Evolutionary conservation across 2,888 invertebrate genomes (phyloP).

Genomic region (Metopia argyrocephala): DNA sequence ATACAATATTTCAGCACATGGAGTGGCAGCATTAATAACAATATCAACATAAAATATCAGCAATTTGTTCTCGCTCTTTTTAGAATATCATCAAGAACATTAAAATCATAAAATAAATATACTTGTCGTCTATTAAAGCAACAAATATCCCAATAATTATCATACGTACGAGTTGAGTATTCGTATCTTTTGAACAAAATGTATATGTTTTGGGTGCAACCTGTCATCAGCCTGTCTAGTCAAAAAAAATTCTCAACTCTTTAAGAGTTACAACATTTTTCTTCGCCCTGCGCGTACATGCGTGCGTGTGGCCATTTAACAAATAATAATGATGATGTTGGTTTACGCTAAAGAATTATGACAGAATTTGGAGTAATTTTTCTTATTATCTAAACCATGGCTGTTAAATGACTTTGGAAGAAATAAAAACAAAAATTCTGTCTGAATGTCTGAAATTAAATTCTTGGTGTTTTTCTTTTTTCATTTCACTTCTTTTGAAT

Average conservation of each 20-base stretch:
- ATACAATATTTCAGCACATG: not conserved
- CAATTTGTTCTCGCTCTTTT: conserved; percentile 53
- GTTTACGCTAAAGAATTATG: conserved; percentile 66
- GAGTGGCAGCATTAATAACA: conserved; percentile 23
- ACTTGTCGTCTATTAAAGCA: conserved; percentile 71
- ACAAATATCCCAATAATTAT: not conserved
- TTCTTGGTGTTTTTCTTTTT: conserved; percentile 67
- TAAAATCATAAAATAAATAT: conserved; percentile 76
- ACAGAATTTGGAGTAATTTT: conserved; percentile 66
- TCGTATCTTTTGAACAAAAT: not conserved
- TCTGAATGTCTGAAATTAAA: not conserved
- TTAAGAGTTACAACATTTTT: conserved; percentile 12
- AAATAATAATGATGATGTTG: conserved; percentile 46
- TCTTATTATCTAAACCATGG: conserved; percentile 53
- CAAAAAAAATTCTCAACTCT: conserved; percentile 38
- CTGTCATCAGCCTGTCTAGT: conserved; percentile 33
- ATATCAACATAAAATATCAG: conserved; percentile 54
- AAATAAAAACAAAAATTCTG: not conserved
- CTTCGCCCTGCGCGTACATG: not conserved
- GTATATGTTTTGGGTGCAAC: conserved; percentile 1
- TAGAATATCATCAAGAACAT: conserved; percentile 72
- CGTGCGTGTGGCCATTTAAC: conserved; percentile 45
- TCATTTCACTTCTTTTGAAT: too few species aligned
- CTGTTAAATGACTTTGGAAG: conserved; percentile 70
- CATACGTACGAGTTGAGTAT: conserved; percentile 33